phyloP scores from a whole-genome alignment of 1,140 invertebrate species.

The Popillia japonica region DNA sequence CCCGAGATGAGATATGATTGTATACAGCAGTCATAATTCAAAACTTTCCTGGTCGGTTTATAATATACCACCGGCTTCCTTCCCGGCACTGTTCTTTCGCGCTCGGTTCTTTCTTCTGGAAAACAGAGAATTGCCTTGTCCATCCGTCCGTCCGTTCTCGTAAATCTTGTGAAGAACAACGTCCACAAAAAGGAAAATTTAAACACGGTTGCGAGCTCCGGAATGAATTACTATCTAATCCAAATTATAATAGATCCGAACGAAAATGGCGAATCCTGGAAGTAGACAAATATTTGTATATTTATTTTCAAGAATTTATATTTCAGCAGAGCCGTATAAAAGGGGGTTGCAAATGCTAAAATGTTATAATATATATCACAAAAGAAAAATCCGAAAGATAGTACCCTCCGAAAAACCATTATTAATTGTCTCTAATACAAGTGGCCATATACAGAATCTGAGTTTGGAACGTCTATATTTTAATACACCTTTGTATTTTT shows the following conservation, averaged over 20 bases:
- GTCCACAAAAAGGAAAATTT: background rate
- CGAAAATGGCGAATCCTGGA: background rate
- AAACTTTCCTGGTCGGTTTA: slow-evolving; percentile 29
- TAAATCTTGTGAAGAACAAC: background rate
- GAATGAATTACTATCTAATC: background rate
- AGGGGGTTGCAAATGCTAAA: background rate
- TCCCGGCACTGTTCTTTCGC: slow-evolving; percentile 7
- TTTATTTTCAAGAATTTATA: background rate
- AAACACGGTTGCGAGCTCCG: background rate
- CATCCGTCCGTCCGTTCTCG: background rate
- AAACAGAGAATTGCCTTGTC: slow-evolving; percentile 10
- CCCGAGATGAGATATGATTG: slow-evolving; percentile 20
- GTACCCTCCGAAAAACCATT: too few species aligned
- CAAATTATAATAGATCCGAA: background rate
- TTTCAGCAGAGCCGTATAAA: background rate
- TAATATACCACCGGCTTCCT: slow-evolving; percentile 29
- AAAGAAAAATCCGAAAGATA: too few species aligned
- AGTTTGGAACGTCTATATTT: too few species aligned
- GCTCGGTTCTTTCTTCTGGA: slow-evolving; percentile 8
- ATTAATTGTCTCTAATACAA: too few species aligned
- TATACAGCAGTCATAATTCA: slow-evolving; percentile 18
- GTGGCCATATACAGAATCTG: too few species aligned
- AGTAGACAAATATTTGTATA: slow-evolving; percentile 9
- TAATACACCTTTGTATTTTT: too few species aligned
- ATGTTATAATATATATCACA: too few species aligned